Conservation (phyloP, 2,797 vertebrate genomes). For the Gobio occitaniae region DNA sequence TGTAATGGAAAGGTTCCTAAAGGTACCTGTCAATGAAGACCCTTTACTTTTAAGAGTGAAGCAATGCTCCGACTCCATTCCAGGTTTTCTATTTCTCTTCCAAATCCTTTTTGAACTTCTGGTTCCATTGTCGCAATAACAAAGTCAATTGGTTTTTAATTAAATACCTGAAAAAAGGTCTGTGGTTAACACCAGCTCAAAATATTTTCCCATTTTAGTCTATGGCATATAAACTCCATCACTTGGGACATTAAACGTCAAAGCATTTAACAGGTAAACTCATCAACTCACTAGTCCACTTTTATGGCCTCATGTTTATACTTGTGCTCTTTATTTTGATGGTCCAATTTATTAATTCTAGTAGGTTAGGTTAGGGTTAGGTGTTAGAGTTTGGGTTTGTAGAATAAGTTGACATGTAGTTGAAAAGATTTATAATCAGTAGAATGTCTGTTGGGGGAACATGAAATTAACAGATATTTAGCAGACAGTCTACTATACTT, state of each 20-base stretch:
- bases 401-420: too few species aligned
- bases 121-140: background rate
- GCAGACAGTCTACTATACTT: background rate
- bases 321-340: background rate
- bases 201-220: background rate
- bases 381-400: too few species aligned
- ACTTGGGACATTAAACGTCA: background rate
- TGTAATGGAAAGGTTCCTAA: too few species aligned
- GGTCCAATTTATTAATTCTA: background rate
- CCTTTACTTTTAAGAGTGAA: background rate
- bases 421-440: background rate
- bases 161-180: background rate
- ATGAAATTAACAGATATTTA: background rate
- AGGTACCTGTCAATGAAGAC: background rate
- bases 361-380: too few species aligned
- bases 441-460: background rate
- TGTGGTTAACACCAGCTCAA: background rate
- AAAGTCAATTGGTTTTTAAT: background rate
- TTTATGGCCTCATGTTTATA: background rate
- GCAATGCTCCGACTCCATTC: background rate
- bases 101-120: background rate
- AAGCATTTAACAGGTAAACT: background rate
- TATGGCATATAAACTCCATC: background rate
- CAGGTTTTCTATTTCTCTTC: background rate
- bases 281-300: background rate